phyloP scores from a whole-genome alignment of 1,140 invertebrate species.

The Parasteatoda tepidariorum region DNA sequence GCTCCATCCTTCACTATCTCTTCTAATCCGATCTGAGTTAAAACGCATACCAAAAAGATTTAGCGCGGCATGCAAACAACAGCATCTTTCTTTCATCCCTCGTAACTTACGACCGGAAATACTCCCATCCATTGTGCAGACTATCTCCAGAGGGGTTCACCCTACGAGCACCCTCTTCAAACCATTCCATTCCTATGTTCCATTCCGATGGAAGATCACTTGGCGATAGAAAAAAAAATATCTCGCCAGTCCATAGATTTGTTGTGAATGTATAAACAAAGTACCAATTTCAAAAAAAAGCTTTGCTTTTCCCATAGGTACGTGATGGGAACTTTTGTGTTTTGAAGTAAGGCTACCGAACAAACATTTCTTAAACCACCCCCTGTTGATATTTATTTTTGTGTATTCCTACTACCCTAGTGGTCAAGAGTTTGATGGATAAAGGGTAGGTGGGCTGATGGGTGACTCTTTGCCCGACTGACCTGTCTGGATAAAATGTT shows the following conservation, averaged over 20 bases:
- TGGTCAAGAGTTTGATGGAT: constrained; percentile 2
- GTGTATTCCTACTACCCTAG: background rate
- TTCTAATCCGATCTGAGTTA: background rate
- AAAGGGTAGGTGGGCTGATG: background rate
- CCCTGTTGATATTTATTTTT: constrained; percentile 7
- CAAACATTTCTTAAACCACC: constrained; percentile 12
- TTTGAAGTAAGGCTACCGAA: background rate
- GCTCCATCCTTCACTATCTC: background rate
- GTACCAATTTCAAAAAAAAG: background rate
- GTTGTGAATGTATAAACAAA: background rate
- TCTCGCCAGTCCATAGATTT: background rate
- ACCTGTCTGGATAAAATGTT: background rate
- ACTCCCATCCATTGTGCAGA: background rate
- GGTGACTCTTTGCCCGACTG: background rate
- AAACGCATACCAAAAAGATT: background rate
- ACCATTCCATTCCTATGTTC: background rate
- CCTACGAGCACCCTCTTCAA: background rate
- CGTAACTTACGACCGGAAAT: constrained; percentile 7
- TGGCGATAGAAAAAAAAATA: background rate
- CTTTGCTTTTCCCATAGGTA: constrained; percentile 26
- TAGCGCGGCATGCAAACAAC: background rate
- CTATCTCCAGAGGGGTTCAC: background rate
- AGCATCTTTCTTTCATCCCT: background rate
- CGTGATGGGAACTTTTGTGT: background rate
- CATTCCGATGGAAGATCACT: background rate